Evolutionary conservation across 1,140 invertebrate species (phyloP).

Genomic region (Schlechtendalia chinensis): DNA sequence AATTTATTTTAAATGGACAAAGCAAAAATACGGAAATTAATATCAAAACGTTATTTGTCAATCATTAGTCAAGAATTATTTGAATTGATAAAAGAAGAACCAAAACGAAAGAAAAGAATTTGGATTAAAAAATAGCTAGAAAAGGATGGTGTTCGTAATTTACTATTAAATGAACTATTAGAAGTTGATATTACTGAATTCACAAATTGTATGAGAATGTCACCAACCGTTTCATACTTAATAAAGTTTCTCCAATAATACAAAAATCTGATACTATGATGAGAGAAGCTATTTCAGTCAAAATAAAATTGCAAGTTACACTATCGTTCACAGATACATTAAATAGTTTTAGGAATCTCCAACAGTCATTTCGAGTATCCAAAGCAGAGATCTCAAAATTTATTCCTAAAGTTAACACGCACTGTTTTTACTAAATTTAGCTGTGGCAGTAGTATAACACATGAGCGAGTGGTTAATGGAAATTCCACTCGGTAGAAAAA

Average conservation of each 20-base stretch:
- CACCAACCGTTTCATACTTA: background rate
- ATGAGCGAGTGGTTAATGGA: background rate
- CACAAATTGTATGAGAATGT: background rate
- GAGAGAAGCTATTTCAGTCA: conserved; percentile 52
- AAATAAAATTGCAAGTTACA: conserved; percentile 53
- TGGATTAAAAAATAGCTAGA: background rate
- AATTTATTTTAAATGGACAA: background rate
- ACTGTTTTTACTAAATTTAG: background rate
- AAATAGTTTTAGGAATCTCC: conserved; percentile 53
- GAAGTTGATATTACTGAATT: background rate
- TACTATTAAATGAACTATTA: conserved; percentile 6
- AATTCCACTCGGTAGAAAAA: conserved; percentile 8
- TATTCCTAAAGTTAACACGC: conserved; percentile 47
- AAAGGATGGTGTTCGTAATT: background rate
- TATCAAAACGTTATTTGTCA: conserved; percentile 5
- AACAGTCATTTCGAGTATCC: conserved; percentile 54
- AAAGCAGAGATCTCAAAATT: background rate
- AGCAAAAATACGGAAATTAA: conserved; percentile 1
- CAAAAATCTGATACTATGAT: conserved; percentile 52
- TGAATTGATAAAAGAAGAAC: conserved; percentile 4
- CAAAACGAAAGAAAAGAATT: background rate
- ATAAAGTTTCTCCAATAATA: conserved; percentile 48
- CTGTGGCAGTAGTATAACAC: background rate
- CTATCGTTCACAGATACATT: conserved; percentile 53
- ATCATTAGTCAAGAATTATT: conserved; percentile 1